These are phyloP conservation scores for Perdix hodgsoniae DNA, from an alignment of 2,797 vertebrate species.

Conservation along the genomic window DNA sequence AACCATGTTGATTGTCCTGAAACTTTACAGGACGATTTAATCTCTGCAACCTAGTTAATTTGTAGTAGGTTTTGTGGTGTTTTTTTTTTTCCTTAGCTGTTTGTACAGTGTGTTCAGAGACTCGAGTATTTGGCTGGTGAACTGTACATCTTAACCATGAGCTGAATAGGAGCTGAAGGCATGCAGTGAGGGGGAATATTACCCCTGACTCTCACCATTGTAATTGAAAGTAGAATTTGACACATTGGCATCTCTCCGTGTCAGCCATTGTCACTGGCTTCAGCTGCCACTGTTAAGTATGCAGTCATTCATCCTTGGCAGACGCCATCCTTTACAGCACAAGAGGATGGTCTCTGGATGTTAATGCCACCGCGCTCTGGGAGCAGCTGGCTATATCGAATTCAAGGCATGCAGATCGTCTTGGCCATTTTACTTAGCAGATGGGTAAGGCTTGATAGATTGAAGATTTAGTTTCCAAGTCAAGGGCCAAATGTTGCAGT, in stretches of 20 bases:
- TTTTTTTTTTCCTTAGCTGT: background rate
- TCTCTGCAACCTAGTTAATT: slow-evolving; percentile 50
- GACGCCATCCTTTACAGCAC: slow-evolving; percentile 51
- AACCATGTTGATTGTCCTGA: slow-evolving; percentile 56
- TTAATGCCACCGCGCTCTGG: slow-evolving; percentile 51
- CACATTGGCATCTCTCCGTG: slow-evolving; percentile 56
- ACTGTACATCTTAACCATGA: background rate
- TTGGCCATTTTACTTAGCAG: slow-evolving; percentile 79
- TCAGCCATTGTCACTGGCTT: slow-evolving; percentile 50
- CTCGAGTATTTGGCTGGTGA: background rate
- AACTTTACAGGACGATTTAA: slow-evolving; percentile 40
- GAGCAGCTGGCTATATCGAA: slow-evolving; percentile 74
- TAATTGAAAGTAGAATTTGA: slow-evolving; percentile 69
- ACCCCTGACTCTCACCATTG: slow-evolving; percentile 52
- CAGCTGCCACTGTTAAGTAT: slow-evolving; percentile 50
- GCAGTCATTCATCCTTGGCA: slow-evolving; percentile 59
- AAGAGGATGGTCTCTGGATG: slow-evolving; percentile 67
- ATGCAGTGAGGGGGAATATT: background rate
- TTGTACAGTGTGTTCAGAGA: slow-evolving; percentile 23
- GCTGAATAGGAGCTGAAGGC: slow-evolving; percentile 36
- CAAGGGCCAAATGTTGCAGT: slow-evolving; percentile 76
- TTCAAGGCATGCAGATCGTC: slow-evolving; percentile 78
- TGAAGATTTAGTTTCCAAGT: slow-evolving; percentile 76
- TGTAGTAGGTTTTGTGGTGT: slow-evolving; percentile 13
- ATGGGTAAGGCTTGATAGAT: slow-evolving; percentile 78